Evolutionary conservation across 1,140 invertebrate species (phyloP).

Genomic region (Drosophila sp.): DNA sequence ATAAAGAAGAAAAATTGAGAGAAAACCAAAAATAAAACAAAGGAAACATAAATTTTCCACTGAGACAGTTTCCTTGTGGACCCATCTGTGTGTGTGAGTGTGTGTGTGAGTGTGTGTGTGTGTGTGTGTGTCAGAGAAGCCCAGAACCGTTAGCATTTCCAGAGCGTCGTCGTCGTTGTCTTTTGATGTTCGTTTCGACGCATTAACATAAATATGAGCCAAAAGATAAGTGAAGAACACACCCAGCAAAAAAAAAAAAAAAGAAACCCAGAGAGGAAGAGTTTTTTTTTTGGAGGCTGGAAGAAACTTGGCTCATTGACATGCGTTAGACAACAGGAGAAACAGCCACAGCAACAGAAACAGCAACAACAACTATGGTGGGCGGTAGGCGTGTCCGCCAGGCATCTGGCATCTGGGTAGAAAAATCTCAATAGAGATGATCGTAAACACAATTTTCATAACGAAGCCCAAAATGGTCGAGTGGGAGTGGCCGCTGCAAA

Average conservation of each 20-base stretch:
- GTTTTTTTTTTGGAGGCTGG: slow-evolving; percentile 12
- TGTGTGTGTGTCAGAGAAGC: neutral
- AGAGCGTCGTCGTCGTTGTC: slow-evolving; percentile 38
- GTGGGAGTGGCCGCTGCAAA: slow-evolving; percentile 30
- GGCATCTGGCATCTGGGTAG: slow-evolving; percentile 28
- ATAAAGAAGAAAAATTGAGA: neutral
- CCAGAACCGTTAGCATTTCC: slow-evolving; percentile 60
- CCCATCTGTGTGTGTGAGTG: slow-evolving; percentile 17
- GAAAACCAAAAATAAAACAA: slow-evolving; percentile 41
- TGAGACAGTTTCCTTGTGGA: slow-evolving; percentile 66
- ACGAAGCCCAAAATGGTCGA: slow-evolving; percentile 18
- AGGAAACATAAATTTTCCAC: slow-evolving; percentile 75
- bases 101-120: neutral
- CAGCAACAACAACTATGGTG: slow-evolving; percentile 39
- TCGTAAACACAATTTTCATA: slow-evolving; percentile 48
- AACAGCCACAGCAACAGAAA: slow-evolving; percentile 12
- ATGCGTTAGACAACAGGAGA: slow-evolving; percentile 71
- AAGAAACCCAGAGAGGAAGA: neutral
- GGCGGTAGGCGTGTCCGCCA: slow-evolving; percentile 39
- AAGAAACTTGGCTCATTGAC: slow-evolving; percentile 63
- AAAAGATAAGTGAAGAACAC: slow-evolving; percentile 74
- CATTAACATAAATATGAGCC: slow-evolving; percentile 78
- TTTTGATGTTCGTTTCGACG: slow-evolving; percentile 69
- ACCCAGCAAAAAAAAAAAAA: slow-evolving; percentile 40
- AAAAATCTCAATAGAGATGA: slow-evolving; percentile 54